Evolutionary conservation across 2,888 invertebrate genomes (phyloP), one percentile per base, ranked within the genome.

Genomic region (Eulithis prunata): DNA sequence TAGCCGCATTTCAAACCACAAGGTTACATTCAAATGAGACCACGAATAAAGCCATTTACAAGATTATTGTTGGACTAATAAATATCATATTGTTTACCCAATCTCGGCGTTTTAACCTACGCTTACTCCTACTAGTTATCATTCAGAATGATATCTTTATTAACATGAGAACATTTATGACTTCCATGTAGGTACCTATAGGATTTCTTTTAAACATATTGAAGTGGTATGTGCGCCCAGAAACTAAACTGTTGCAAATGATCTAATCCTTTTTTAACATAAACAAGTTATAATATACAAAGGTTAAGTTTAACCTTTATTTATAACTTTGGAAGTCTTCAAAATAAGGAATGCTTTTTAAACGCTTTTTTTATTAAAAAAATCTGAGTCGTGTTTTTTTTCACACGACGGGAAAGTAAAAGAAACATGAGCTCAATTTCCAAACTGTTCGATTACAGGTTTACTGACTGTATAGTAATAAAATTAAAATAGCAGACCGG

Each of bases 101-200:
- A 78, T 78, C 74, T 69, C 67, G 64, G 64, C 68, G 72, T 70
- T 71, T 65, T 78, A 81, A 76, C 86, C 87, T 79, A 86, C 86
- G 80, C 85, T 68, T 61, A 73, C 84, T 75, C 85, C 86, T 79
- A 84, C 85, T 75, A 77, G 43, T 65, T 62, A 68, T 71, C 60
- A 68, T 69, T 65, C 68, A 72, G 68, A 76, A 71, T 74, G 73
- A 78, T 75, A 76, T 76, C 71, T 78, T 75, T 75, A 75, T 79
- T 72, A 77, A 73, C 71, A 72, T 63, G 60, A 57, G 54, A 43
- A 64, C 55, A 61, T 68, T 58, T 64, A 62, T 61, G 54, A 57
- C 36, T 53, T 47, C 53, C 38, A 21, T 46, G 53, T 41, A n/a
- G n/a, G n/a, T n/a, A n/a, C n/a, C n/a, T n/a, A 41, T 21, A 7